Evolutionary conservation across 2,888 invertebrate genomes (phyloP).

Genomic region (Malacosoma neustria): DNA sequence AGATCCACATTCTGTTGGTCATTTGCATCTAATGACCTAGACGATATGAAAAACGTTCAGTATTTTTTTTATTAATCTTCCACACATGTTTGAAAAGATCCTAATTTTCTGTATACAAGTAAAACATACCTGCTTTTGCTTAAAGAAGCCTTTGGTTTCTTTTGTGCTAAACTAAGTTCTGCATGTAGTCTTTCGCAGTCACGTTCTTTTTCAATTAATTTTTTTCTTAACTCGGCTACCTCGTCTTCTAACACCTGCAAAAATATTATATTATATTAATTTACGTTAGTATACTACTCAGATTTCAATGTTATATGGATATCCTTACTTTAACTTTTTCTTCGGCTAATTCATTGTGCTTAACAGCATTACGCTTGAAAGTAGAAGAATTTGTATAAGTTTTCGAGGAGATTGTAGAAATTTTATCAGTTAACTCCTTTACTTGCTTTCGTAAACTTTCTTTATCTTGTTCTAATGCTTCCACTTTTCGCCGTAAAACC

Average conservation of each 20-base stretch:
- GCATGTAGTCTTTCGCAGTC: slow-evolving; percentile 85
- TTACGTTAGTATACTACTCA: neutral
- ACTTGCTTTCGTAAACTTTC: slow-evolving; percentile 83
- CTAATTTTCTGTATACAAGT: too few relatives aligned
- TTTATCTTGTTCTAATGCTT: slow-evolving; percentile 87
- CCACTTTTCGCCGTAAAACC: slow-evolving; percentile 87
- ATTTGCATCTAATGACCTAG: slow-evolving; percentile 74
- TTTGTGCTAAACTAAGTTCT: slow-evolving; percentile 78
- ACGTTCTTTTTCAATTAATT: slow-evolving; percentile 87
- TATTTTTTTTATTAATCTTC: too few relatives aligned
- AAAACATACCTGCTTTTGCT: slow-evolving; percentile 80
- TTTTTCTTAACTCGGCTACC: slow-evolving; percentile 81
- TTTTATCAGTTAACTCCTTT: slow-evolving; percentile 84
- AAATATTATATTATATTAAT: slow-evolving; percentile 4
- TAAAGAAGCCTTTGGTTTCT: slow-evolving; percentile 76
- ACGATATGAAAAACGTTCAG: slow-evolving; percentile 5
- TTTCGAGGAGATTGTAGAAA: slow-evolving; percentile 62
- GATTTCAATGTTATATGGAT: neutral
- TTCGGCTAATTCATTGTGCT: slow-evolving; percentile 73
- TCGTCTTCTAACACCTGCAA: slow-evolving; percentile 81
- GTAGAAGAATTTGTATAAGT: slow-evolving; percentile 39
- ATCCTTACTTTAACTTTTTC: slow-evolving; percentile 77
- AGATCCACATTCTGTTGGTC: slow-evolving; percentile 80
- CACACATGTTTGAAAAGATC: too few relatives aligned
- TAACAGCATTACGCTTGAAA: slow-evolving; percentile 35